Conservation (phyloP, 2,888 invertebrate genomes). For the Volucella bombylans region DNA sequence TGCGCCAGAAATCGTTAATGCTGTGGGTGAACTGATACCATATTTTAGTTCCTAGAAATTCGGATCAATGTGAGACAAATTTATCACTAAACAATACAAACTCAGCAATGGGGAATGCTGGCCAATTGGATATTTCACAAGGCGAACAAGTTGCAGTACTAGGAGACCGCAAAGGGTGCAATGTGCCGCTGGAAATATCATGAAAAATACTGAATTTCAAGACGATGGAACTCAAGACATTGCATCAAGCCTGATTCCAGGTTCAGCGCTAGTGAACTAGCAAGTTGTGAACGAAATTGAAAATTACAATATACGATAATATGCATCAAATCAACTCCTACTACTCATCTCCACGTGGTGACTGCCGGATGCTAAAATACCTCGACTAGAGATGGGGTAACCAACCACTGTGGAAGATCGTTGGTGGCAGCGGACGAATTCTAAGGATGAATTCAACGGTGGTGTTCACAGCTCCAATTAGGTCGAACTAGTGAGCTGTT, state of each 20-base stretch:
- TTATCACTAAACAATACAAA: neutral
- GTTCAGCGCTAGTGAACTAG: neutral
- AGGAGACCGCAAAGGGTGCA: conserved; percentile 25
- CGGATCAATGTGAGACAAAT: conserved; percentile 45
- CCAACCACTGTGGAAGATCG: too few species aligned
- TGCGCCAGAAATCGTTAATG: too few species aligned
- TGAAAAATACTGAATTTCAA: conserved; percentile 44
- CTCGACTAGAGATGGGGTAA: too few species aligned
- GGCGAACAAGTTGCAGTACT: neutral
- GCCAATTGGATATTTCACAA: conserved; percentile 3
- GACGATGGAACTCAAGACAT: neutral
- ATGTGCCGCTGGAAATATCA: neutral
- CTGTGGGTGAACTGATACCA: too few species aligned
- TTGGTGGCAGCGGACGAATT: too few species aligned
- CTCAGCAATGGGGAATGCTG: neutral
- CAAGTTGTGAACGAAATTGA: conserved; percentile 6
- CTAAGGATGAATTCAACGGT: too few species aligned
- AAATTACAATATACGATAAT: too few species aligned
- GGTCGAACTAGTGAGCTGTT: too few species aligned
- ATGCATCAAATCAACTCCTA: too few species aligned
- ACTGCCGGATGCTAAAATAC: too few species aligned
- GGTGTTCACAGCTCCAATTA: too few species aligned
- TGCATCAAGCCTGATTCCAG: conserved; percentile 7
- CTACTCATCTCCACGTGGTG: too few species aligned
- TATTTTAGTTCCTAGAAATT: conserved; percentile 48